Evolutionary conservation across 2,888 invertebrate genomes (phyloP).

Genomic region (Lithodes maja): DNA sequence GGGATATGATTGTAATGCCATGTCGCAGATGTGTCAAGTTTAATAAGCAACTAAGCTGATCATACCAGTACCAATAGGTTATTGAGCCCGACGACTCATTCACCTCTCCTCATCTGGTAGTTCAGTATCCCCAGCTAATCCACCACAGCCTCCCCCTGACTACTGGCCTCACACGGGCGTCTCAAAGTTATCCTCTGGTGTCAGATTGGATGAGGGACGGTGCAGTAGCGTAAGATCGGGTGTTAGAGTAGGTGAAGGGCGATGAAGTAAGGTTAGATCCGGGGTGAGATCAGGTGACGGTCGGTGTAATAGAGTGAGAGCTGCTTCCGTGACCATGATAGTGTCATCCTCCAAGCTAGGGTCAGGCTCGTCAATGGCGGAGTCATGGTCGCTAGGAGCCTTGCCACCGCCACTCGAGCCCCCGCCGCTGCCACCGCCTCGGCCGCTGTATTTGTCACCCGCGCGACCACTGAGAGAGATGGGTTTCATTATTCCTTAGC

Average conservation of each 20-base stretch:
- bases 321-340: slow-evolving; percentile 52
- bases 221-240: too few species aligned
- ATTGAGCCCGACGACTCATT: too few species aligned
- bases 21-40: too few species aligned
- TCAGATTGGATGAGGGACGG: too few species aligned
- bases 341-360: slow-evolving; percentile 62
- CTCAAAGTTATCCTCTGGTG: slow-evolving; percentile 53
- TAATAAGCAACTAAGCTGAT: too few species aligned
- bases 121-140: too few species aligned
- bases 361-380: slow-evolving; percentile 69
- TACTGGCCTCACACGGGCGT: slow-evolving; percentile 40
- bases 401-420: slow-evolving; percentile 10
- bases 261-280: too few species aligned
- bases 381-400: slow-evolving; percentile 70
- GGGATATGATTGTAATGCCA: too few species aligned
- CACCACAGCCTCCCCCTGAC: not conserved
- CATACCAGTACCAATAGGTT: too few species aligned
- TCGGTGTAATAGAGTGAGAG: slow-evolving; percentile 51
- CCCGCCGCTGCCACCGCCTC: not conserved
- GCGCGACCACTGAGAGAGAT: slow-evolving; percentile 37
- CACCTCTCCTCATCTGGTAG: too few species aligned
- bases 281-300: slow-evolving; percentile 32
- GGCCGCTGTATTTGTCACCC: slow-evolving; percentile 52
- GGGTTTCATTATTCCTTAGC: too few species aligned
- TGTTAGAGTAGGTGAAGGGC: too few species aligned